Conservation (phyloP, 2,113 vertebrate species). For the Trematomus loennbergii region DNA sequence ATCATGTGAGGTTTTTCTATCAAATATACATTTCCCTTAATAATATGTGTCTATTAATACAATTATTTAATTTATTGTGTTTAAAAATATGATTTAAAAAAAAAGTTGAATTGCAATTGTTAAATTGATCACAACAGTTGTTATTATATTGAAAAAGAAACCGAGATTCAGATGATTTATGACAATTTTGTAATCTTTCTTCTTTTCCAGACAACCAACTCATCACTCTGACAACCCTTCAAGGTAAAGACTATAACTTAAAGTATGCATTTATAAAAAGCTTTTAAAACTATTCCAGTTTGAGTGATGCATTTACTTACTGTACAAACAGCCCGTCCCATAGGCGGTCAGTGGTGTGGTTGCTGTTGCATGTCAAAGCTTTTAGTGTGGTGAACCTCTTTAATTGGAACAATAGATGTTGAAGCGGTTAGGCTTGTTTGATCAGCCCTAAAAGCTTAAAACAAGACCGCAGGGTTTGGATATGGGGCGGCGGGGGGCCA, state of each 20-base stretch:
- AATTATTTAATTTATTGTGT: neutral
- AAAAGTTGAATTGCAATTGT: neutral
- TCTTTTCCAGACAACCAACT: constrained; percentile 38
- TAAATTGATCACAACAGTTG: neutral
- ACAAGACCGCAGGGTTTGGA: constrained; percentile 85
- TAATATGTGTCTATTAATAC: neutral
- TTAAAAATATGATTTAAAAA: neutral
- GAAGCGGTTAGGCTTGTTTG: constrained; percentile 72
- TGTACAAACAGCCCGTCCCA: neutral
- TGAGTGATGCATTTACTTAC: neutral
- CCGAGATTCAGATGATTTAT: neutral
- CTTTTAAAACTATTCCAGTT: neutral
- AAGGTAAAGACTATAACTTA: constrained; percentile 50
- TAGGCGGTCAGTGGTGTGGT: constrained; percentile 27
- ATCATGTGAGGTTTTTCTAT: neutral
- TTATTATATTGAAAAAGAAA: constrained; percentile 1
- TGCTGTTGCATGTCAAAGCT: constrained; percentile 62
- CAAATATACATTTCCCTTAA: neutral
- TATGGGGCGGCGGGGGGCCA: constrained; percentile 56
- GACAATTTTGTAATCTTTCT: neutral
- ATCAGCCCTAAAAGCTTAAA: constrained; percentile 81
- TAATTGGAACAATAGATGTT: constrained; percentile 72
- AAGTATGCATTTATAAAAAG: neutral
- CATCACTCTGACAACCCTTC: constrained; percentile 3
- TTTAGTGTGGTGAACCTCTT: constrained; percentile 62